Base-by-base conservation (phyloP, 2,888 invertebrate genomes). In the Andrena bicolor region DNA sequence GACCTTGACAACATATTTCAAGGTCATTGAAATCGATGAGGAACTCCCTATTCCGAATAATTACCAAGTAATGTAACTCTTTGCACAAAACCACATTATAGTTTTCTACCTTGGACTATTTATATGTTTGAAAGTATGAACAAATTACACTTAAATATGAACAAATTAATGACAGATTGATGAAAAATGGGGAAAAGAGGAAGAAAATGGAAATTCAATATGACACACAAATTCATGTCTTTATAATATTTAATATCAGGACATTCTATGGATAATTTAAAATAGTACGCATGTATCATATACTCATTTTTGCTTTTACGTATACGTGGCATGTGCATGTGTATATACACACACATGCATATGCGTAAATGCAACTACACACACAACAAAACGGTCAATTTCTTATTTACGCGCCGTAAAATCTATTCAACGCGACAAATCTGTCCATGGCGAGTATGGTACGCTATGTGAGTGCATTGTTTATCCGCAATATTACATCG, bases 211-310 rank as follows among this genome's bases (percentile, higher is more conserved):
- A 13, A 26, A 80, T 60, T 60, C 0, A 88, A 88, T 80, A 90
- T 84, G 75, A 85, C 80, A 85, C 87, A 89, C 71, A 89, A 86
- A 90, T 91, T 90, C 91, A 92, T 93, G 91, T 92, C 91, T 91
- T 92, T 93, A 93, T 93, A 89, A 90, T 92, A 91, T 91, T 90
- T 90, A 92, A 87, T 93, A 90, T 91, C 91, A 91, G 91, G 92
- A 92, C 92, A 93, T 91, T 90, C 92, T 93, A 93, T 92, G 90
- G 92, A 93, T 92, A 93, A 91, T 91, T 93, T 93, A 92, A 91
- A 91, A 87, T 90, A 90, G 88, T 88, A 91, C 91, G 88, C 90
- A 87, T 89, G 87, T 86, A 89, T 84, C 83, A 87, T 88, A 90
- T 90, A 90, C 90, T 90, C 58, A 76, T 76, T 30, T 80, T 60